These are phyloP conservation scores for Scaptomyza pallida DNA, from an alignment of 1,140 invertebrate genomes.

Conservation along the genomic window DNA sequence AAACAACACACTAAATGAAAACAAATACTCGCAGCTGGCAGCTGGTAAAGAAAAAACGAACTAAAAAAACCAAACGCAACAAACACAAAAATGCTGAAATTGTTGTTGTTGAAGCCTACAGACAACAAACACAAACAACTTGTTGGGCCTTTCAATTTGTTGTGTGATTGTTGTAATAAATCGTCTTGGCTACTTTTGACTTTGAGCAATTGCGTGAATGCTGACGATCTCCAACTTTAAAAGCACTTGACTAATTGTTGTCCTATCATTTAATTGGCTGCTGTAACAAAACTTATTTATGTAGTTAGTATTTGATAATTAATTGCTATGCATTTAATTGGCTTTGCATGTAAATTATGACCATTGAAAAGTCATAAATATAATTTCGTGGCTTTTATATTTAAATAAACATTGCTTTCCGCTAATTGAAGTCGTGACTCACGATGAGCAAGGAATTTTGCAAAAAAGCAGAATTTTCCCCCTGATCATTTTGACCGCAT, in stretches of 20 bases:
- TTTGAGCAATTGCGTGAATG: slow-evolving; percentile 69
- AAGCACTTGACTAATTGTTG: slow-evolving; percentile 4
- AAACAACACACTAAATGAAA: slow-evolving; percentile 24
- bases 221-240: not conserved
- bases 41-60: not conserved
- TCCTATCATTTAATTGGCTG: slow-evolving; percentile 54
- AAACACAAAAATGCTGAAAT: slow-evolving; percentile 17
- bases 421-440: slow-evolving; percentile 19
- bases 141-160: slow-evolving; percentile 15
- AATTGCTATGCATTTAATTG: slow-evolving; percentile 44
- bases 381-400: no score
- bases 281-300: slow-evolving; percentile 12
- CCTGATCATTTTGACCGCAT: slow-evolving; percentile 29
- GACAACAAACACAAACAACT: slow-evolving; percentile 10
- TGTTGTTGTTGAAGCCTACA: slow-evolving; percentile 8
- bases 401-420: not conserved
- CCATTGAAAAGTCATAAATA: slow-evolving; percentile 46
- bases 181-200: slow-evolving; percentile 50
- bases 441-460: slow-evolving; percentile 5
- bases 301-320: not conserved
- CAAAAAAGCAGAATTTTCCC: slow-evolving; percentile 6
- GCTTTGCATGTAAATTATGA: slow-evolving; percentile 39
- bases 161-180: slow-evolving; percentile 56
- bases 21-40: slow-evolving; percentile 3
- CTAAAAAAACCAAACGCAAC: not conserved